Evolutionary conservation across 2,888 invertebrate species (phyloP).

Genomic region (Cryptosula pallasiana): DNA sequence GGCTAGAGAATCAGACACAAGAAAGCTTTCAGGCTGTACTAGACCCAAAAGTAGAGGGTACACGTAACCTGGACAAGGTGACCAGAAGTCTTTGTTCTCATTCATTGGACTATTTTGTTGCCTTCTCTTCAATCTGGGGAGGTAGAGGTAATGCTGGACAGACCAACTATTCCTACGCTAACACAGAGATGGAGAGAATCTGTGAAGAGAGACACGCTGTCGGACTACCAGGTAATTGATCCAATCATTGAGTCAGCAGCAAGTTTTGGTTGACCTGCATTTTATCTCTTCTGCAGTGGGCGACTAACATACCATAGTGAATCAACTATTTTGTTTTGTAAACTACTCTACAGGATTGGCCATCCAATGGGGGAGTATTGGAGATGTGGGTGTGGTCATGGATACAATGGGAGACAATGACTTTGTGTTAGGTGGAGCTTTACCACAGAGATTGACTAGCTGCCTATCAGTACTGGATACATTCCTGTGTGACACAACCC

Average conservation of each 20-base stretch:
- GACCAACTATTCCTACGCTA: conserved; percentile 25
- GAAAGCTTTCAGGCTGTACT: not conserved
- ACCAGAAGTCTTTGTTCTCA: conserved; percentile 71
- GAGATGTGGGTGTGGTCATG: conserved; percentile 88
- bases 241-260: not conserved
- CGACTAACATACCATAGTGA: conserved; percentile 48
- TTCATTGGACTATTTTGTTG: conserved; percentile 15
- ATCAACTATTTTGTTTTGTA: conserved; percentile 13
- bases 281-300: not conserved
- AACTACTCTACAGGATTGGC: conserved; percentile 59
- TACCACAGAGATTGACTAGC: conserved; percentile 89
- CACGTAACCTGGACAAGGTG: conserved; percentile 69
- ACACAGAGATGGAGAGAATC: conserved; percentile 25
- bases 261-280: too few species aligned
- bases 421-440: conserved; percentile 85
- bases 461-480: conserved; percentile 81
- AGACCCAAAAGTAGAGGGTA: conserved; percentile 73
- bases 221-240: conserved; percentile 64
- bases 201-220: conserved; percentile 53
- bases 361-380: conserved; percentile 98
- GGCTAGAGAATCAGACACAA: not conserved
- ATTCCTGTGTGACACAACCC: conserved; percentile 85
- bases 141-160: conserved; percentile 23
- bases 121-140: not conserved
- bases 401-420: conserved; percentile 84